Base-by-base conservation (phyloP, 1,140 invertebrate genomes). In the Bombus affinis region DNA sequence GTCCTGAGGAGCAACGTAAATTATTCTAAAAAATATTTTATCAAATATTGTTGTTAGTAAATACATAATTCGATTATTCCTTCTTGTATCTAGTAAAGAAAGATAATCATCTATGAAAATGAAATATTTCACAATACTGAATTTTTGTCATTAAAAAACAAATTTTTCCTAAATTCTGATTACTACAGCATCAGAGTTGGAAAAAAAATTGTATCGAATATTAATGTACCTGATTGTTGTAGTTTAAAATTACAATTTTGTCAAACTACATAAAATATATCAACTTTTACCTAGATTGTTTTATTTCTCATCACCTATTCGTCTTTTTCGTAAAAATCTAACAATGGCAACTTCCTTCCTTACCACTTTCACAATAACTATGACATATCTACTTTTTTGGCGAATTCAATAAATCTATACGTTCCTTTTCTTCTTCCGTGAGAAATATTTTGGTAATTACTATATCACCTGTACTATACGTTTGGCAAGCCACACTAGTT, bases 401-500 rank as follows among this genome's bases (percentile, higher is more conserved):
- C 85, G 94, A 93, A 90, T 94, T 94, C 39, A 93, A 78, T 88
- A 94, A 89, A 89, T 92, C 92, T 86, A 94, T 93, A 65, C 92
- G 92, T 86, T 95, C 94, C 73, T 95, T 94, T 75, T 95, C 94
- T 68, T 94, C 95, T 85, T 98, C 97, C 73, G 97, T 96, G 94
- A 98, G 98, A 94, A 97, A 98, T 89, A 98, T 98, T 95, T 97
- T 98, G 72, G 98, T 98, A 88, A 98, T 98, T 42, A 98, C 98
- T 93, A 99, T 98, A 94, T 98, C 98, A 76, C 98, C 98, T n/a
- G 98, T 99, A 91, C 98, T 98, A 28, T 98, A 95, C 3, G 98
- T 99, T 94, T 99, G 98, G 81, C 97, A 97, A 42, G 96, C 96
- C 42, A 96, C 94, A 87, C 95, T 71, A 93, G 90, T 83, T 59